These are phyloP conservation scores for Trachurus trachurus DNA, from an alignment of 2,797 vertebrate species.

Conservation along the genomic window DNA sequence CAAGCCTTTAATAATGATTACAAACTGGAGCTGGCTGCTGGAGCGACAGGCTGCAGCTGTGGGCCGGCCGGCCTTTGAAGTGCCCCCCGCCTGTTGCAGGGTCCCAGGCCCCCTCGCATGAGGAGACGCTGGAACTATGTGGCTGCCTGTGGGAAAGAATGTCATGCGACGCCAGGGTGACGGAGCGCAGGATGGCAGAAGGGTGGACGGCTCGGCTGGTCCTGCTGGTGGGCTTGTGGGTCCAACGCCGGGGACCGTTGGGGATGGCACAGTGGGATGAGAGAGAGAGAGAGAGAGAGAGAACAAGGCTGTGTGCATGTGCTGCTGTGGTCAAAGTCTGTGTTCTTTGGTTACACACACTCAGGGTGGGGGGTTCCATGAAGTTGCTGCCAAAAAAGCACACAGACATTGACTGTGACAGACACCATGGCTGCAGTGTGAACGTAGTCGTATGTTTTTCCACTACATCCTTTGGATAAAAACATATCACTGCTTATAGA, in stretches of 20 bases:
- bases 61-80: conserved; percentile 87
- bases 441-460: background rate
- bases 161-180: conserved; percentile 90
- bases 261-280: conserved; percentile 66
- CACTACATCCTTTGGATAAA: background rate
- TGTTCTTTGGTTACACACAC: conserved; percentile 67
- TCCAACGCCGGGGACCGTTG: conserved; percentile 53
- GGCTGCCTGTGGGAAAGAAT: conserved; percentile 92
- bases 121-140: conserved; percentile 91
- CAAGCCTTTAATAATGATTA: conserved; percentile 94
- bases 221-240: conserved; percentile 68
- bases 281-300: conserved; percentile 42
- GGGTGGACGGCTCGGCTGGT: conserved; percentile 77
- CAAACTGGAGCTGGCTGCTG: conserved; percentile 90
- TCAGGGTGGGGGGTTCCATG: conserved; percentile 26
- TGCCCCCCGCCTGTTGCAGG: conserved; percentile 87
- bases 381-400: conserved; percentile 41
- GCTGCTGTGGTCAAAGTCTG: conserved; percentile 45
- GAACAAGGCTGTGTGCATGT: conserved; percentile 52
- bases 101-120: conserved; percentile 88
- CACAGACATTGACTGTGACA: conserved; percentile 34
- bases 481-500: background rate
- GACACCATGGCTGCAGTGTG: conserved; percentile 24
- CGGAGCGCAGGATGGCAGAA: conserved; percentile 84
- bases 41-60: conserved; percentile 91